Percentiles rank a stretch among this genome's conserved stretches.
phyloP scores from a whole-genome alignment of 1,140 invertebrate species.

The Drosophila ironensis region DNA sequence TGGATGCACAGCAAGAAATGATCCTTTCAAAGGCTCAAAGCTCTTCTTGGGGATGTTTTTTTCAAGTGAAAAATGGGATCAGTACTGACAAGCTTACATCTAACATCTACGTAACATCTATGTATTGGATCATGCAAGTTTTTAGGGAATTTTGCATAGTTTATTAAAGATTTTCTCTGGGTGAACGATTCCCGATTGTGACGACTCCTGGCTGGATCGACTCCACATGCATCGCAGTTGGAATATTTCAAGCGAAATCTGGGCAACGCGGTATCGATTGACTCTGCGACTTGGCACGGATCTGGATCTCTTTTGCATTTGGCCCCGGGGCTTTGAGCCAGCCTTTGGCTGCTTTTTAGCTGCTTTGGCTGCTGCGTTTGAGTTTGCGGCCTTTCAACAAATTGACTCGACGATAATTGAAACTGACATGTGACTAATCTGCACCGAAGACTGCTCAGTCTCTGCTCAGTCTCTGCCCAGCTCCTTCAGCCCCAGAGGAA shows the following conservation, averaged over 20 bases:
- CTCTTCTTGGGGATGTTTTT: too few relatives aligned
- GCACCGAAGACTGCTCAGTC: constrained; percentile 57
- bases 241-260: constrained; percentile 74
- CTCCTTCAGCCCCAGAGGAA: constrained; percentile 24
- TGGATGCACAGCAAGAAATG: constrained; percentile 7
- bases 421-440: constrained; percentile 81
- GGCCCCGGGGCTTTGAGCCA: constrained; percentile 13
- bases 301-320: constrained; percentile 50
- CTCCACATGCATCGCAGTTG: constrained; percentile 55
- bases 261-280: constrained; percentile 72
- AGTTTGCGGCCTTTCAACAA: constrained; percentile 66
- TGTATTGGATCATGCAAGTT: too few relatives aligned
- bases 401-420: constrained; percentile 81
- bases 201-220: constrained; percentile 28
- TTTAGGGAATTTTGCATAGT: too few relatives aligned
- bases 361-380: constrained; percentile 43
- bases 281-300: constrained; percentile 46
- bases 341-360: constrained; percentile 39
- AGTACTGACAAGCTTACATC: too few relatives aligned
- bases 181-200: constrained; percentile 21
- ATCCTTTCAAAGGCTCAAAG: too few relatives aligned
- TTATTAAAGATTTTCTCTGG: background rate
- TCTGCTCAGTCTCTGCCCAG: constrained; percentile 8
- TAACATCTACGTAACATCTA: too few relatives aligned
- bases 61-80: too few relatives aligned